phyloP scores from a whole-genome alignment of 2,113 vertebrate genomes.

The Mungos mungo region DNA sequence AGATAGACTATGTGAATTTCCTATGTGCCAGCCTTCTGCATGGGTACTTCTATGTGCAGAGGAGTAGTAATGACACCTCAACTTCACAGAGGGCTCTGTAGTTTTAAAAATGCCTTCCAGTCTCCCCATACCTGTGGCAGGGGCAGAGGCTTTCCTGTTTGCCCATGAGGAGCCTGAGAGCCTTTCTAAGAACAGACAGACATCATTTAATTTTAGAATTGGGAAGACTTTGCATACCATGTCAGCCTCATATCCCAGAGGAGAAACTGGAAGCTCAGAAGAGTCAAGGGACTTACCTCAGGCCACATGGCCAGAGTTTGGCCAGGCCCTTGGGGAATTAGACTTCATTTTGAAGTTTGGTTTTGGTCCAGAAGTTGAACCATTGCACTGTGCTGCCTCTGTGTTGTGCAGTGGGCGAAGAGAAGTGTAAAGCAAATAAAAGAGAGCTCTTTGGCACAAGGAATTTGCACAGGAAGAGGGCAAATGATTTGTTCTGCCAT shows the following conservation, averaged over 20 bases:
- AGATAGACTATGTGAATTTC: not conserved
- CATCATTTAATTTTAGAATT: constrained; percentile 58
- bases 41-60: not conserved
- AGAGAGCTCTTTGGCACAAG: not conserved
- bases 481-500: not conserved
- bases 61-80: not conserved
- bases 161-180: constrained; percentile 26
- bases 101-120: not conserved
- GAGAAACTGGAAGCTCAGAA: not conserved
- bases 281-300: not conserved
- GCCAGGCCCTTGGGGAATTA: not conserved
- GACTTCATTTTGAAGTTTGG: not conserved
- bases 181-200: constrained; percentile 54
- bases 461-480: not conserved
- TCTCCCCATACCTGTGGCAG: not conserved
- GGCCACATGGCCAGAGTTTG: not conserved
- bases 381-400: not conserved
- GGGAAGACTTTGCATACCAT: constrained; percentile 27
- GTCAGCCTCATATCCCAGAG: constrained; percentile 1
- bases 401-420: not conserved
- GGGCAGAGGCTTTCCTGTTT: not conserved
- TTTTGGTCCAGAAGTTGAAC: constrained; percentile 4
- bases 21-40: not conserved
- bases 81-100: not conserved
- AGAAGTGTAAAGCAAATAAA: not conserved